Evolutionary conservation across 2,888 invertebrate species (phyloP).

Genomic region (Unio pictorum): DNA sequence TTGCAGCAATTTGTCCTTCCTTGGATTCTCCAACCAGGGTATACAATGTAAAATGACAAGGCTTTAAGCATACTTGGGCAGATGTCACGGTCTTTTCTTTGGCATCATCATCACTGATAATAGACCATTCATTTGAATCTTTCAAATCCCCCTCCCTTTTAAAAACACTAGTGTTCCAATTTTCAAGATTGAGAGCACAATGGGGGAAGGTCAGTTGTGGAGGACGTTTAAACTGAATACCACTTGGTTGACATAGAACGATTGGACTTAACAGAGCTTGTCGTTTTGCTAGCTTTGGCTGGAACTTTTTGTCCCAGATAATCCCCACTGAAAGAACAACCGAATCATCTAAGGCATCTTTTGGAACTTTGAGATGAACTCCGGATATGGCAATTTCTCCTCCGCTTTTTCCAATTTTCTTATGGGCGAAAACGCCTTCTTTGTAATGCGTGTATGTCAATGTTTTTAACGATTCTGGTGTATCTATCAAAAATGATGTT

Average conservation of each 20-base stretch:
- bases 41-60: slow-evolving; percentile 44
- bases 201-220: slow-evolving; percentile 43
- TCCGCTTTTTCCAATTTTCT: slow-evolving; percentile 27
- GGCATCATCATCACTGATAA: slow-evolving; percentile 23
- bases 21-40: slow-evolving; percentile 35
- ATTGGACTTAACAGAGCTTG: slow-evolving; percentile 39
- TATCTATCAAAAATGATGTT: slow-evolving; percentile 25
- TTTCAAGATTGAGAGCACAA: slow-evolving; percentile 28
- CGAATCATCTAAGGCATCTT: slow-evolving; percentile 21
- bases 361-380: slow-evolving; percentile 33
- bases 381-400: slow-evolving; percentile 31
- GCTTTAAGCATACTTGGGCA: slow-evolving; percentile 18
- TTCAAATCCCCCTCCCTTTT: slow-evolving; percentile 23
- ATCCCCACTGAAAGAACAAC: slow-evolving; percentile 34
- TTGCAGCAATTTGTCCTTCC: slow-evolving; percentile 29
- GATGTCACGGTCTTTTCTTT: slow-evolving; percentile 13
- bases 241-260: slow-evolving; percentile 41
- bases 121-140: slow-evolving; percentile 24
- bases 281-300: slow-evolving; percentile 24
- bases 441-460: slow-evolving; percentile 11
- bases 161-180: slow-evolving; percentile 34
- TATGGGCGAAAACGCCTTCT: slow-evolving; percentile 40
- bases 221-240: slow-evolving; percentile 30
- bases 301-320: slow-evolving; percentile 29
- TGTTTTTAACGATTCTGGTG: neutral